Base-by-base conservation (phyloP, 2,888 invertebrate genomes). In the Acrobasis consociella region DNA sequence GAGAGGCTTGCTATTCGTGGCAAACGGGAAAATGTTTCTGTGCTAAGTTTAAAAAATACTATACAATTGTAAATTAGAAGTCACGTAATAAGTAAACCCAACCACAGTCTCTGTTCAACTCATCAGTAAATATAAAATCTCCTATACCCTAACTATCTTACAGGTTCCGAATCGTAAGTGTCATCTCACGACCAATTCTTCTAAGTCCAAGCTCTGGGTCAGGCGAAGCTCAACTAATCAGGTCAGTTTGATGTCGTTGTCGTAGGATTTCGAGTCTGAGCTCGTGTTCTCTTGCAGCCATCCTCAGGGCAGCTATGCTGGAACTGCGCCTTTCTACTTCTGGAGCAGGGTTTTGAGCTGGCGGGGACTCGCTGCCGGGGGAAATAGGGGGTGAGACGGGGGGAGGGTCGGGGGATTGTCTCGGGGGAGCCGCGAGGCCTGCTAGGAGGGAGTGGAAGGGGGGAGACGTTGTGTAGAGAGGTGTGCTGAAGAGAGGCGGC, bases 241-340 rank as follows among this genome's bases (percentile, higher is more conserved):
- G 93, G 85, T 97, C 97, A 0, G 94, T 93, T 64, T 94, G 94
- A 51, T 95, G 95, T 79, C 96, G 95, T 77, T 97, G 96, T 62
- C 97, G 93, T 62, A 97, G 82, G 94, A 97, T 95, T 85, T 97
- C 97, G 74, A 97, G 90, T 80, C 97, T 94, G 58, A 97, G 88
- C 83, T 98, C 97, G 82, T 98, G 97, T 82, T 98, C 98, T 60
- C 98, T 93, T 0, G 98, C 98, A 72, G 97, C 97, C 75, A 97
- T 93, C 70, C 98, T 93, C 49, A 98, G 89, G 0, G 97, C 96
- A 0, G 97, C 97, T 73, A 98, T 98, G 77, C 97, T 97, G 39
- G 97, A 97, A 73, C 96, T 96, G 73, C 97, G 92, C 69, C 97
- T 93, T 83, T 97, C 97, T 63, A 97, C 95, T 69, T 97, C 97